A percentile compares a stretch with the other conserved stretches of the same genome.
Conservation (phyloP, 2,113 vertebrate species). For the Zonotrichia leucophrys region DNA sequence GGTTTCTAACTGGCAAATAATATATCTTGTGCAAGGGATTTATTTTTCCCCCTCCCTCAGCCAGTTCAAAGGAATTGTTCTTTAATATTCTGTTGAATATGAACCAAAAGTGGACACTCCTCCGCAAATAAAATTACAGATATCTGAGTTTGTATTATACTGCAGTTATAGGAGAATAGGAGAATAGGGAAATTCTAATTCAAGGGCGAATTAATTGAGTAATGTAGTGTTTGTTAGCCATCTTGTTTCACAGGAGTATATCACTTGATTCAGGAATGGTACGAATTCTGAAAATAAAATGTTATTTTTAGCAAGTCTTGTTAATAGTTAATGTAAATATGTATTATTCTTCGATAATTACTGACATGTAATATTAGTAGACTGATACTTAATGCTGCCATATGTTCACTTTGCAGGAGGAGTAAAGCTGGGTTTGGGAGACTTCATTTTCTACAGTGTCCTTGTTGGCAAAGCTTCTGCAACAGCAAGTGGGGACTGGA, state of each 20-base stretch:
- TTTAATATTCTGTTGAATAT: not conserved
- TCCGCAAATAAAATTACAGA: not conserved
- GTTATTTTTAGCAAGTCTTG: not conserved
- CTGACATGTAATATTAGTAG: not conserved
- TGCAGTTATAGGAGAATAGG: not conserved
- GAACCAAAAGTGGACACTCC: not conserved
- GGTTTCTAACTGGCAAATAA: not conserved
- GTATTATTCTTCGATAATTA: not conserved
- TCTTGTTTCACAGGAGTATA: not conserved
- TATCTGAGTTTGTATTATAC: not conserved
- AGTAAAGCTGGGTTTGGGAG: slow-evolving; percentile 95
- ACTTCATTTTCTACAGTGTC: slow-evolving; percentile 99
- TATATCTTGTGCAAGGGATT: not conserved
- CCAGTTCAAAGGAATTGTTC: not conserved
- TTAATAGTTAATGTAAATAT: not conserved
- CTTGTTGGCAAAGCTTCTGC: slow-evolving; percentile 98
- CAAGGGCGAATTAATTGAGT: not conserved
- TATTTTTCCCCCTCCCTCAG: not conserved
- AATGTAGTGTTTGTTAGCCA: not conserved
- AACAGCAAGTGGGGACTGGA: slow-evolving; percentile 98
- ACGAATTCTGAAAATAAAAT: not conserved
- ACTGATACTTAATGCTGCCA: not conserved
- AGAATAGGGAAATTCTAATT: not conserved
- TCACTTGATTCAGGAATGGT: not conserved
- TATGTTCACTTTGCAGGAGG: slow-evolving; percentile 81